These are phyloP conservation scores for Polydrusus tereticollis DNA, from an alignment of 2,888 invertebrate genomes.

Conservation along the genomic window DNA sequence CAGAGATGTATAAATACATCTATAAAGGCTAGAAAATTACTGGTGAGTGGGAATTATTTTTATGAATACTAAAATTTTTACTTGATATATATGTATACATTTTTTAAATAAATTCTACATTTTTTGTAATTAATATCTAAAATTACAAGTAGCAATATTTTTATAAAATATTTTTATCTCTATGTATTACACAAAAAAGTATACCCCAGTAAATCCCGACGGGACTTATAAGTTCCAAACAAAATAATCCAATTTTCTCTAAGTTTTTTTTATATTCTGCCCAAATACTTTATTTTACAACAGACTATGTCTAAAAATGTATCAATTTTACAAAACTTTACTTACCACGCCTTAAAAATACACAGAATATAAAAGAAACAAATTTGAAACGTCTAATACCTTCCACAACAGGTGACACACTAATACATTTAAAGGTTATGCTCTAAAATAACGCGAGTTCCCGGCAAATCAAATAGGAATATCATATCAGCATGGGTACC, in stretches of 20 bases:
- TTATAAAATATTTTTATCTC: background rate
- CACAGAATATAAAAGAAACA: background rate
- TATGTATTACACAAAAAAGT: background rate
- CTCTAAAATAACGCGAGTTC: background rate
- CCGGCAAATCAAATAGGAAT: background rate
- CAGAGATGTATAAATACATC: too few relatives aligned
- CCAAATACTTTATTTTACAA: background rate
- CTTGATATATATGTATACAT: background rate
- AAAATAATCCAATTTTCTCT: background rate
- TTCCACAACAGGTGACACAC: background rate
- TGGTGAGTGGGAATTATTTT: too few relatives aligned
- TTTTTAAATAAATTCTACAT: background rate
- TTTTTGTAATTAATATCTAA: background rate
- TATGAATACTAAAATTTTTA: too few relatives aligned
- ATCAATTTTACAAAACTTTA: background rate
- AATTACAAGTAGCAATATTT: background rate
- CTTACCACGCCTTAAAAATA: background rate
- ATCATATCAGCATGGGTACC: background rate
- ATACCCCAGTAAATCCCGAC: background rate
- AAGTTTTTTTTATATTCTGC: background rate
- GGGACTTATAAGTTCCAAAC: background rate
- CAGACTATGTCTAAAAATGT: background rate
- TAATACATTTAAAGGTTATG: background rate
- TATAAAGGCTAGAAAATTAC: background rate
- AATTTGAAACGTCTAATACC: background rate